Percentiles rank a stretch among this genome's conserved stretches.
These are phyloP conservation scores for Drymodes brunneopygia DNA, from an alignment of 2,113 vertebrate genomes.

Conservation along the genomic window DNA sequence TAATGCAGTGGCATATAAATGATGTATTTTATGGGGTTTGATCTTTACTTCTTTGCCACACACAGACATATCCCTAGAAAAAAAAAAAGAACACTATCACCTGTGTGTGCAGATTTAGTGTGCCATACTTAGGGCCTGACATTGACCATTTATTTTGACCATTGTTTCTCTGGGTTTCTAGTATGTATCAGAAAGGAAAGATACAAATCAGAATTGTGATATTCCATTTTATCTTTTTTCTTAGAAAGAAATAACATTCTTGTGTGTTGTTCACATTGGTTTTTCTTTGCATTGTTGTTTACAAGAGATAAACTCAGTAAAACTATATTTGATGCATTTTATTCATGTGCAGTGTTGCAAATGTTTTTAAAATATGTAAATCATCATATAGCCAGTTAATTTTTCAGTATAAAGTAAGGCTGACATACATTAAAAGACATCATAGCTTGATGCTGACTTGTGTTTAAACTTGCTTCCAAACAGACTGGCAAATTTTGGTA, in stretches of 20 bases:
- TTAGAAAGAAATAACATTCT: not conserved
- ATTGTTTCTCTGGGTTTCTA: not conserved
- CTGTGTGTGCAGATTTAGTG: not conserved
- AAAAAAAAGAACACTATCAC: not conserved
- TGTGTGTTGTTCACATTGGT: not conserved
- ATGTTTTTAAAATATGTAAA: not conserved
- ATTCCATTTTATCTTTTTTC: not conserved
- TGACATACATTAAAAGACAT: not conserved
- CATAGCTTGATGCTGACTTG: not conserved
- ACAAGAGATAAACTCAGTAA: not conserved
- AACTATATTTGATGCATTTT: not conserved
- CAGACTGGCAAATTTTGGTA: not conserved
- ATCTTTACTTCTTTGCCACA: constrained; percentile 80
- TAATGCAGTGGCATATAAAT: constrained; percentile 87
- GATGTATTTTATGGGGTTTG: constrained; percentile 89
- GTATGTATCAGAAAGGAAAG: not conserved
- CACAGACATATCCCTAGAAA: constrained; percentile 68
- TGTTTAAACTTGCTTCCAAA: not conserved
- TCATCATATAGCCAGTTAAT: not conserved
- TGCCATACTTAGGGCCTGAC: not conserved
- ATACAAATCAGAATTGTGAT: not conserved
- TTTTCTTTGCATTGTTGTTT: not conserved
- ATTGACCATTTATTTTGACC: not conserved
- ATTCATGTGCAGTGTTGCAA: not conserved
- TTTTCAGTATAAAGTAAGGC: not conserved